A percentile compares a stretch with the other conserved stretches of the same genome.
Conservation (phyloP, 2,113 vertebrate species). For the Arenaria interpres region DNA sequence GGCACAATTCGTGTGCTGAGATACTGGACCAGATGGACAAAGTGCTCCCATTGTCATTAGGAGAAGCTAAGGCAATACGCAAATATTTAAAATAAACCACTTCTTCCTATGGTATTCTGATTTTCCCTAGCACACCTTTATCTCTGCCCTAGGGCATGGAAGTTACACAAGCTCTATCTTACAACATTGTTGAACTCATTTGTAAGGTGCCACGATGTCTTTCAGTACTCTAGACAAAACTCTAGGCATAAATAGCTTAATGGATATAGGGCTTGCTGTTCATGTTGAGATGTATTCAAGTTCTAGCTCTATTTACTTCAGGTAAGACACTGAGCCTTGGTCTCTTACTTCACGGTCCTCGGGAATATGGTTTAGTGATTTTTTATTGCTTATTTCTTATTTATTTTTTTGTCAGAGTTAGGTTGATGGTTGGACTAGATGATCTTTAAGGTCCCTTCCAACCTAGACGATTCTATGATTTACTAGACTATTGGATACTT, state of each 20-base stretch:
- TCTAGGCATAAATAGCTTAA: neutral
- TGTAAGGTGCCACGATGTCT: neutral
- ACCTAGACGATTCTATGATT: no score
- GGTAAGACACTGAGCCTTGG: neutral
- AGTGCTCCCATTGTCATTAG: neutral
- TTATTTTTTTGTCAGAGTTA: no score
- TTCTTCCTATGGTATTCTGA: neutral
- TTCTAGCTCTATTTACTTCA: neutral
- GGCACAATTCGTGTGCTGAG: neutral
- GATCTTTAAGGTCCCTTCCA: no score
- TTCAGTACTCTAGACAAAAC: neutral
- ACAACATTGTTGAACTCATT: neutral
- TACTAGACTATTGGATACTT: neutral
- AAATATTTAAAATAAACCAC: neutral
- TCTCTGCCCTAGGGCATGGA: neutral
- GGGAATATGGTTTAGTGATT: no score
- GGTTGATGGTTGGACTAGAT: no score
- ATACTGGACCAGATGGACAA: neutral
- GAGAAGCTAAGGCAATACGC: neutral
- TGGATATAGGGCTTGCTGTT: neutral
- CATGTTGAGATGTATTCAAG: neutral
- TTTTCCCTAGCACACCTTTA: neutral
- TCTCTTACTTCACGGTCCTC: no score
- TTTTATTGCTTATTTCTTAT: no score
- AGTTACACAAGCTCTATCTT: neutral